phyloP scores from a whole-genome alignment of 2,888 invertebrate species.

The Hanleya hanleyi region DNA sequence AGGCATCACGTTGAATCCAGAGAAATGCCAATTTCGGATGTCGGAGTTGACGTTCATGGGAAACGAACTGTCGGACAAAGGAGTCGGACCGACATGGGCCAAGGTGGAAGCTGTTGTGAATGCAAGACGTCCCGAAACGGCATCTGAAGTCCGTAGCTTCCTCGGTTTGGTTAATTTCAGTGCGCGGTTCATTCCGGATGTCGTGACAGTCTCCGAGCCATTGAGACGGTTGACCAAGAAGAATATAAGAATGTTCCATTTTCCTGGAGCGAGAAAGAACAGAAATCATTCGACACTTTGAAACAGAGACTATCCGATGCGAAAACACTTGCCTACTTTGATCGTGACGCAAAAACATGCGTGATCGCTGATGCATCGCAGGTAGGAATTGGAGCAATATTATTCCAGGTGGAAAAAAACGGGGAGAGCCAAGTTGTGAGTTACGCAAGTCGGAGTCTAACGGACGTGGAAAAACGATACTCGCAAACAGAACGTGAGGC shows the following conservation, averaged over 20 bases:
- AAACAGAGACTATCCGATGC: conserved; percentile 14
- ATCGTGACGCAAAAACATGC: conserved; percentile 5
- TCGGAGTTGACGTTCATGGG: conserved; percentile 22
- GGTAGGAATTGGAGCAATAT: conserved; percentile 30
- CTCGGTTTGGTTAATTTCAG: conserved; percentile 22
- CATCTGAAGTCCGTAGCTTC: conserved; percentile 18
- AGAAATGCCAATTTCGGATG: conserved; percentile 42
- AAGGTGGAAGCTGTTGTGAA: conserved; percentile 24
- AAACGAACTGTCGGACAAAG: conserved; percentile 21
- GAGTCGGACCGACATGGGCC: conserved; percentile 11
- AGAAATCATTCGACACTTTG: conserved; percentile 19
- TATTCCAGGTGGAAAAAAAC: conserved; percentile 30
- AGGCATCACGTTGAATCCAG: conserved; percentile 36
- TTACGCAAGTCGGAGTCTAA: conserved; percentile 33
- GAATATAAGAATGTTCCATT: background rate
- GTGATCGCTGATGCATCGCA: conserved; percentile 32
- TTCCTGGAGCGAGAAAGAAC: background rate
- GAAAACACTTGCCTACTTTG: conserved; percentile 21
- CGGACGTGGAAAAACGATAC: conserved; percentile 28
- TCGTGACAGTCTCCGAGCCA: conserved; percentile 21
- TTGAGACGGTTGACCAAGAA: conserved; percentile 1
- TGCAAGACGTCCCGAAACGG: conserved; percentile 21
- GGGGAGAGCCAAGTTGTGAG: conserved; percentile 24
- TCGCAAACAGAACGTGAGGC: conserved; percentile 41
- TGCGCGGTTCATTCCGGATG: conserved; percentile 16